Percentiles rank a stretch among this genome's conserved stretches.
Evolutionary conservation across 2,113 vertebrate genomes (phyloP).

Genomic region (Petroica traversi): DNA sequence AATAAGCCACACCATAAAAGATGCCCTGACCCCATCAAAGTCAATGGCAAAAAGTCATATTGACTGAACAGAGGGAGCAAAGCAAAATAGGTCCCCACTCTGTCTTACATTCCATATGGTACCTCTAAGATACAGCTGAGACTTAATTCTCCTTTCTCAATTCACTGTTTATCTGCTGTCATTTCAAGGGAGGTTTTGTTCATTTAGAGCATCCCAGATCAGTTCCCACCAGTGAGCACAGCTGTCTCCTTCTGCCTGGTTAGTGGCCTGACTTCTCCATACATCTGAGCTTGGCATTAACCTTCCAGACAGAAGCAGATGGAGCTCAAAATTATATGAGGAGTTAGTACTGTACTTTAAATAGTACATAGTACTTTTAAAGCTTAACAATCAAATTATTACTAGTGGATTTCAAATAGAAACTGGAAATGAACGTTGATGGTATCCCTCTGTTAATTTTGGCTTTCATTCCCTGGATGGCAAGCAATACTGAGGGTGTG

Average conservation of each 20-base stretch:
- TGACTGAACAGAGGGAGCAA: neutral
- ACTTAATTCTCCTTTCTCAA: neutral
- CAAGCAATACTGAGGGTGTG: neutral
- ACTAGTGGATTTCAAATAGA: neutral
- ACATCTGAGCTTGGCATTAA: accelerated
- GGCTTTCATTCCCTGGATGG: neutral
- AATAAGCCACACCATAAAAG: neutral
- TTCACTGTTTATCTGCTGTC: neutral
- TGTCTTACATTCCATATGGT: neutral
- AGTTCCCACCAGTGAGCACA: neutral
- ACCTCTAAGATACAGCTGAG: neutral
- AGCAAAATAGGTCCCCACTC: neutral
- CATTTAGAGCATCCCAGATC: neutral
- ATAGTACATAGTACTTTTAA: neutral
- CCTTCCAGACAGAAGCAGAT: neutral
- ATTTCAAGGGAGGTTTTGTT: neutral
- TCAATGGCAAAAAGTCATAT: neutral
- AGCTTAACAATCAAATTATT: neutral
- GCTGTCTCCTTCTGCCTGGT: neutral
- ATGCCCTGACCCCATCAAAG: neutral
- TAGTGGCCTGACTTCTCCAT: neutral
- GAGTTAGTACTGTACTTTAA: neutral
- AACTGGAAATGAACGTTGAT: neutral
- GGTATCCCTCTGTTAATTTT: neutral
- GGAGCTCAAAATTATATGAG: neutral